Conservation (phyloP, 2,888 invertebrate species). For the Colletes collaris region DNA sequence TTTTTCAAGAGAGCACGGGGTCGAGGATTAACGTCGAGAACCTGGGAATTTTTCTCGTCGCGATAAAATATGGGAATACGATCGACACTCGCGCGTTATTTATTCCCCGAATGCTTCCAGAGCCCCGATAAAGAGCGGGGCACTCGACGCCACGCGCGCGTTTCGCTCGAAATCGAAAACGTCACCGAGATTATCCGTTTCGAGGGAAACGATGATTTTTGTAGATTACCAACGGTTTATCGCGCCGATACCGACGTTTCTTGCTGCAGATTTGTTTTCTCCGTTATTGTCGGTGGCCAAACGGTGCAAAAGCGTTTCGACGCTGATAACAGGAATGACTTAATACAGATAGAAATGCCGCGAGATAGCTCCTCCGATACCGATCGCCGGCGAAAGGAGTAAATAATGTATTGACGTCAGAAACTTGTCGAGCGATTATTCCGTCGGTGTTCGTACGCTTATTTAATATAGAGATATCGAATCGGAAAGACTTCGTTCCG, state of each 20-base stretch:
- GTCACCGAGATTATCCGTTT: slow-evolving; percentile 23
- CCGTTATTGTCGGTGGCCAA: too few species aligned
- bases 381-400: slow-evolving; percentile 13
- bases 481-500: too few species aligned
- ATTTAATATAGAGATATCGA: too few species aligned
- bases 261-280: neutral
- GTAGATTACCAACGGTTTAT: neutral
- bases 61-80: slow-evolving; percentile 38
- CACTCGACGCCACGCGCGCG: slow-evolving; percentile 4
- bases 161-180: slow-evolving; percentile 9
- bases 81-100: slow-evolving; percentile 41
- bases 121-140: slow-evolving; percentile 29
- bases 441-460: neutral
- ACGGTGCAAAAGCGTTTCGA: neutral
- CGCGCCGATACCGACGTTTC: too few species aligned
- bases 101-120: slow-evolving; percentile 1
- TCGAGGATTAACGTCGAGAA: slow-evolving; percentile 35
- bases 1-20: neutral
- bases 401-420: slow-evolving; percentile 6
- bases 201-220: neutral
- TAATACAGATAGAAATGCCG: slow-evolving; percentile 9
- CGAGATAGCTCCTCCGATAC: neutral
- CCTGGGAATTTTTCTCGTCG: slow-evolving; percentile 7
- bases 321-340: neutral
- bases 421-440: slow-evolving; percentile 7